Base-by-base conservation (phyloP, 2,888 invertebrate species). In the Sarcophaga variegata region DNA sequence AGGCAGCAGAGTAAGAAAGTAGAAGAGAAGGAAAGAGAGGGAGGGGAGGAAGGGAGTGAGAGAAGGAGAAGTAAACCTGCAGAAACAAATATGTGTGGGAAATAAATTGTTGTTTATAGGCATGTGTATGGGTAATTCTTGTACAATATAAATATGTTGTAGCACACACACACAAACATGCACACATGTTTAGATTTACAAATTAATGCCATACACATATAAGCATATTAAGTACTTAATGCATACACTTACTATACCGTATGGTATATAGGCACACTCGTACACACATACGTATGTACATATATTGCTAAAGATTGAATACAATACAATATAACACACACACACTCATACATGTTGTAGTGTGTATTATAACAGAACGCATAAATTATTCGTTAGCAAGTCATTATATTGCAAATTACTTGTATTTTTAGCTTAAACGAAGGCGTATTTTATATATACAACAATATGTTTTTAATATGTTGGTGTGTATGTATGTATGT, bases 391-490 rank as follows among this genome's bases (percentile, higher is more conserved):
- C 72, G 54, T 66, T 70, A 77, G 67, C 67, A 74, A 78, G 85
- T 84, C 83, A 86, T 82, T 80, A 88, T 87, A 79, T 83, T 75
- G 80, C 75, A 81, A 83, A 87, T 83, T 83, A 74, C 80, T 80
- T 80, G 66, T 71, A 71, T 76, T 84, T 84, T 72, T 10, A 66
- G 59, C 37, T 80, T 71, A 67, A 75, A 22, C 71, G 60, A 62
- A 71, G 71, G 22, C 71, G 45, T 71, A 80, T 71, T 54, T 54
- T 76, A 62, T 20, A 49, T 20, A 49, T 4, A n/a, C 69, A 80
- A 80, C 69, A 80, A 76, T 76, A 54, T 37, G 62, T 76, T 25
- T 49, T 49, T 49, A 14, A 14, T 20, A 37, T 60, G 22, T 25
- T 22, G 45, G 10, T 71, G 49, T 74, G 20, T 45, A 22, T 70